Conservation (phyloP, 2,113 vertebrate species). For the Rhinogobius similis region DNA sequence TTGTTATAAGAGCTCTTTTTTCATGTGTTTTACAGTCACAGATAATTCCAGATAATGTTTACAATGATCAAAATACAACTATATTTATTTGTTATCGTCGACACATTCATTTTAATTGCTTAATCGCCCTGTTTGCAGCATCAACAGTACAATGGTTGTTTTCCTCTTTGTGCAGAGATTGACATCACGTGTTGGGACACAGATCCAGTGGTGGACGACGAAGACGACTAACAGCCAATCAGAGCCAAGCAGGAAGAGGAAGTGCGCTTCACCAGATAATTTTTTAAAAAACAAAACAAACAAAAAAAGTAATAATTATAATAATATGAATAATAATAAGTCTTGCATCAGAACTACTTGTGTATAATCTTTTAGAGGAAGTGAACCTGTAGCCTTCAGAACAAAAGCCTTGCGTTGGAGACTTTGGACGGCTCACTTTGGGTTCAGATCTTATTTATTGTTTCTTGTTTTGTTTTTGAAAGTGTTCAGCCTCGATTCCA, state of each 20-base stretch:
- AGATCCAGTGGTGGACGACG: slow-evolving; percentile 91
- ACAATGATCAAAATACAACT: too few species aligned
- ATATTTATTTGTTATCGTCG: too few species aligned
- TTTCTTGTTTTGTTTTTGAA: slow-evolving; percentile 36
- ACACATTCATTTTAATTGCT: too few species aligned
- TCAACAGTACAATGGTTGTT: too few species aligned
- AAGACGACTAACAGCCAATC: slow-evolving; percentile 82
- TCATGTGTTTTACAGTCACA: too few species aligned
- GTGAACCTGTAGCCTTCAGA: slow-evolving; percentile 66
- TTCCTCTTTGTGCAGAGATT: too few species aligned
- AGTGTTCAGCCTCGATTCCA: not conserved
- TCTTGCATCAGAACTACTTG: slow-evolving; percentile 73
- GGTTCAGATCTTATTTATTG: slow-evolving; percentile 49
- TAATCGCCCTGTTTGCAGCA: too few species aligned
- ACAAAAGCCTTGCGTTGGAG: slow-evolving; percentile 55
- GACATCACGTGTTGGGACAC: slow-evolving; percentile 97
- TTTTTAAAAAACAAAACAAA: slow-evolving; percentile 56
- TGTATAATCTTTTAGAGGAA: slow-evolving; percentile 74
- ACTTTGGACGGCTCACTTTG: slow-evolving; percentile 52
- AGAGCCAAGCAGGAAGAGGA: slow-evolving; percentile 54
- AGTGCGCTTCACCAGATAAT: slow-evolving; percentile 65
- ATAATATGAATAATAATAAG: slow-evolving; percentile 53
- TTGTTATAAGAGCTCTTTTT: too few species aligned
- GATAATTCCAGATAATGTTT: too few species aligned
- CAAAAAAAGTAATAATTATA: slow-evolving; percentile 48